Conservation (phyloP, 1,140 invertebrate genomes). For the Druon quercuslanigerum region DNA sequence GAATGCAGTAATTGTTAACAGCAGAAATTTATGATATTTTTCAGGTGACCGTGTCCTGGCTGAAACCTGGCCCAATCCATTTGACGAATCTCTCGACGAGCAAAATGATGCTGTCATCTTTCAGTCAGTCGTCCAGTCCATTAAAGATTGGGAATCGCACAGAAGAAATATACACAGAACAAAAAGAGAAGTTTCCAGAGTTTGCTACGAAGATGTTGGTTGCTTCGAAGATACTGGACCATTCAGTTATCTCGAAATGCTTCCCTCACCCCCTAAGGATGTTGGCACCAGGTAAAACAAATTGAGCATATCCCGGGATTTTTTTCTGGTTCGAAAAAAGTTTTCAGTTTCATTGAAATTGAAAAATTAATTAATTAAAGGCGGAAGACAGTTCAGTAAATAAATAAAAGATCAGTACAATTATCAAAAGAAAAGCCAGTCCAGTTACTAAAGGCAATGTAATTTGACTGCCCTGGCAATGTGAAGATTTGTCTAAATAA, state of each 20-base stretch:
- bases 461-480: too few relatives aligned
- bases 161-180: constrained; percentile 63
- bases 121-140: constrained; percentile 77
- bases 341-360: too few relatives aligned
- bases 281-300: constrained; percentile 84
- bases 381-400: too few relatives aligned
- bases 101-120: constrained; percentile 77
- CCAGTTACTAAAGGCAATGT: too few relatives aligned
- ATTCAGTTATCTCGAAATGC: constrained; percentile 92
- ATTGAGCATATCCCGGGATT: too few relatives aligned
- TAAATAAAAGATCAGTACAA: too few relatives aligned
- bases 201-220: constrained; percentile 94
- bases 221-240: constrained; percentile 95
- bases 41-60: constrained; percentile 62
- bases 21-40: constrained; percentile 27
- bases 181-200: constrained; percentile 82
- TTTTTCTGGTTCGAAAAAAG: too few relatives aligned
- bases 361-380: too few relatives aligned
- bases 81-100: constrained; percentile 76
- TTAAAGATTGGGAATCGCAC: constrained; percentile 75
- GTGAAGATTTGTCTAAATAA: too few relatives aligned
- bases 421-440: too few relatives aligned
- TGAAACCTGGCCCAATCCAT: constrained; percentile 63
- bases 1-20: too few relatives aligned
- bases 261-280: constrained; percentile 91